phyloP scores from a whole-genome alignment of 2,113 vertebrate species.

The Rhinoptilus africanus region DNA sequence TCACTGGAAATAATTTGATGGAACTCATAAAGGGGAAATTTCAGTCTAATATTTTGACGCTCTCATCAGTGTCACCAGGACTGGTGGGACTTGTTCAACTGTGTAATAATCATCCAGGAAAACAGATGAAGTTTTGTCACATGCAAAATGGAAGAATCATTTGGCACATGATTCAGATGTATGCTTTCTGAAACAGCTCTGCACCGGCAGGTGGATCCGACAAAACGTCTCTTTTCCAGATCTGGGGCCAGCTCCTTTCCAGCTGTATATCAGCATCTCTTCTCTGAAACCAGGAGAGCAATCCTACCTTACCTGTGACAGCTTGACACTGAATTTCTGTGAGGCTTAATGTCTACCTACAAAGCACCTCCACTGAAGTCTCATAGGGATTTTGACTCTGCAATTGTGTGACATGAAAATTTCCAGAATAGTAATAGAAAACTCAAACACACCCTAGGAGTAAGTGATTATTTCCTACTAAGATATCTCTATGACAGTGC shows the following conservation, averaged over 20 bases:
- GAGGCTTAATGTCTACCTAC: background rate
- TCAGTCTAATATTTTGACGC: background rate
- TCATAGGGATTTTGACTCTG: background rate
- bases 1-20: background rate
- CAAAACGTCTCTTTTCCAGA: background rate
- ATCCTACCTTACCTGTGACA: background rate
- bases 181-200: background rate
- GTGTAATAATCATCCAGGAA: background rate
- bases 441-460: background rate
- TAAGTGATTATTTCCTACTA: background rate
- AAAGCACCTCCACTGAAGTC: background rate
- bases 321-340: background rate
- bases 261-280: background rate
- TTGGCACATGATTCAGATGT: background rate
- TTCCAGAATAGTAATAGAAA: background rate
- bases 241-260: background rate
- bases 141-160: background rate
- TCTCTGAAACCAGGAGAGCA: background rate
- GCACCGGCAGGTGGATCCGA: background rate
- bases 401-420: background rate
- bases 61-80: background rate
- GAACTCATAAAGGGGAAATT: background rate
- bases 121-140: conserved; percentile 1
- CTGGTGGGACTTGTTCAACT: background rate
- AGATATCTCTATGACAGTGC: background rate